Base-by-base conservation (phyloP, 2,797 vertebrate genomes). In the Manis javanica region DNA sequence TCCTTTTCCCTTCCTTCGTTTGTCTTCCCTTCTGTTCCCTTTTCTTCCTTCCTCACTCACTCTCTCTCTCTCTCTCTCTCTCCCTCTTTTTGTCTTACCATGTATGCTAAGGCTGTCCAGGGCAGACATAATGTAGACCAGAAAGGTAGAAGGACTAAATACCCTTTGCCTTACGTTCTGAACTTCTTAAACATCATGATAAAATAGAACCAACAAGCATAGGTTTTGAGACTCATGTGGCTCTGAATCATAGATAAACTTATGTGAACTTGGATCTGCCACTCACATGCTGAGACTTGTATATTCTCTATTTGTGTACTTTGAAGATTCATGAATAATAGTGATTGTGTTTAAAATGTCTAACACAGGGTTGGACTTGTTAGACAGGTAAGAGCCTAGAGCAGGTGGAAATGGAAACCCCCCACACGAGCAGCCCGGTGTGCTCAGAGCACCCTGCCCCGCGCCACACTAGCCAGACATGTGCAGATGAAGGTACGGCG, bases 21-120 rank as follows among this genome's bases (percentile, higher is more conserved):
- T 37, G 34, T 16, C 26, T 10, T 49, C 26, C 15, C 42, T 31
- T 8, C 24, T 4, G 24, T 4, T 19, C 18, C 11, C 42, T 10
- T 37, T 55, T 16, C 26, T 10, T 49, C 26, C 15, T 55, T 31
- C 2, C 34, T 34, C 34, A 2, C 34, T 34, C 34, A 2, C 34
- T 34, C 34, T 34, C 34, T 34, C 8, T 0, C 1, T 29, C 15
- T 3, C 34, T 12, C 14, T 12, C 2, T 12, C 10, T 23, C 21
- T 46, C 42, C 9, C 10, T 46, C 42, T 8, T 5, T 14, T 46
- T 46, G 42, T 46, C 6, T 0, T 63, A 57, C 49, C 49, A 37
- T 26, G 46, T 21, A 8, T 53, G 13, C 3, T 26, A 90, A 39
- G 71, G 53, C 72, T 72, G 66, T 83, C 55, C 15, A 83, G 21